A percentile compares a stretch with the other conserved stretches of the same genome.
Conservation (phyloP, 2,888 invertebrate genomes). For the Dynastes grantii region DNA sequence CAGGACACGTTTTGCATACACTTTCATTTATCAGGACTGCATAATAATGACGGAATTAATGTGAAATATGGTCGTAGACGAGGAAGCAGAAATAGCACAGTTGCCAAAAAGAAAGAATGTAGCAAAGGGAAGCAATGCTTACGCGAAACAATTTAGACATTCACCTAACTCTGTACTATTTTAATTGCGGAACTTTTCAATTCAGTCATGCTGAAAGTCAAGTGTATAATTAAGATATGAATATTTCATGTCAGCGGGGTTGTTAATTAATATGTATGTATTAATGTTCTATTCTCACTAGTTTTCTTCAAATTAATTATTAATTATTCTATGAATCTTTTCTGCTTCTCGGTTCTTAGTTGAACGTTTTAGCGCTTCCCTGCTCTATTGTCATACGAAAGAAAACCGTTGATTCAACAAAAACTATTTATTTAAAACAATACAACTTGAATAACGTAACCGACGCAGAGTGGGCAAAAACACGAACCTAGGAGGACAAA, state of each 20-base stretch:
- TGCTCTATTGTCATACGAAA: too few relatives aligned
- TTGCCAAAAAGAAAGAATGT: conserved; percentile 10
- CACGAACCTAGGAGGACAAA: too few relatives aligned
- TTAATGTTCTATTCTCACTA: neutral
- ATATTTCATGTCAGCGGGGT: conserved; percentile 22
- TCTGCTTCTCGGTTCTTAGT: too few relatives aligned
- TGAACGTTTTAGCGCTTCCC: too few relatives aligned
- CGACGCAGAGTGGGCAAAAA: neutral
- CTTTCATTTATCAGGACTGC: conserved; percentile 45
- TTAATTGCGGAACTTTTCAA: conserved; percentile 37
- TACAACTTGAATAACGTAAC: conserved; percentile 19
- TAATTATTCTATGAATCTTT: too few relatives aligned
- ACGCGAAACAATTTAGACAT: conserved; percentile 45
- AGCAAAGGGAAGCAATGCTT: conserved; percentile 15
- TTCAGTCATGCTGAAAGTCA: conserved; percentile 8
- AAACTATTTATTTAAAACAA: too few relatives aligned
- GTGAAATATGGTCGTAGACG: conserved; percentile 32
- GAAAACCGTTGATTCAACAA: too few relatives aligned
- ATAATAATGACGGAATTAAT: conserved; percentile 47
- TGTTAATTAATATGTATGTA: conserved; percentile 33
- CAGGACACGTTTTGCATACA: conserved; percentile 37
- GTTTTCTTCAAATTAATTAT: too few relatives aligned
- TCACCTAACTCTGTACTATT: conserved; percentile 30
- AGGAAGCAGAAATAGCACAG: conserved; percentile 14
- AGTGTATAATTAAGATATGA: conserved; percentile 38